Conservation (phyloP, 2,888 invertebrate genomes). For the Plagiodera versicolora region DNA sequence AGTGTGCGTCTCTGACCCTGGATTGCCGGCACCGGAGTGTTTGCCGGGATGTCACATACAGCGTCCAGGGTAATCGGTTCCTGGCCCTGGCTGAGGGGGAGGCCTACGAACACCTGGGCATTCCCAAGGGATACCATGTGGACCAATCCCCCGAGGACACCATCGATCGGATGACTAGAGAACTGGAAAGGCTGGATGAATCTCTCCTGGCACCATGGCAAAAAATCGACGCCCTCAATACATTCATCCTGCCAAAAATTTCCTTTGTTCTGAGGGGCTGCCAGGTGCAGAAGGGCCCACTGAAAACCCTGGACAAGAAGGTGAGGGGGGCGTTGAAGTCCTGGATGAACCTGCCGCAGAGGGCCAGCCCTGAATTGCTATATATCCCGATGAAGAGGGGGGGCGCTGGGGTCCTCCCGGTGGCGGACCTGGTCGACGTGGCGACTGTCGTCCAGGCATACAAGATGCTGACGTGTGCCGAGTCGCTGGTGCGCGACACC, state of each 20-base stretch:
- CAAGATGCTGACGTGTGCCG: too few relatives aligned
- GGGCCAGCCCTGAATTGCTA: conserved; percentile 41
- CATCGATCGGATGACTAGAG: conserved; percentile 27
- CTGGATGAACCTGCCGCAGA: conserved; percentile 43
- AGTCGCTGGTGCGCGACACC: too few relatives aligned
- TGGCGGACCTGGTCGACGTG: conserved; percentile 39
- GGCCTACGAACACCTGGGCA: conserved; percentile 42
- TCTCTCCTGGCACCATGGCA: conserved; percentile 34
- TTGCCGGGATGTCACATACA: too few relatives aligned
- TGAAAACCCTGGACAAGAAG: conserved; percentile 34
- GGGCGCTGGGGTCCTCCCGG: conserved; percentile 41
- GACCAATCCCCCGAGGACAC: conserved; percentile 30
- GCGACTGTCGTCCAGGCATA: conserved; percentile 34
- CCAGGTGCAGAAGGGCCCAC: conserved; percentile 32
- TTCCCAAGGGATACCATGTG: conserved; percentile 41
- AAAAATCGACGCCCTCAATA: conserved; percentile 31
- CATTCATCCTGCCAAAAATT: conserved; percentile 27
- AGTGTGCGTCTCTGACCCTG: too few relatives aligned
- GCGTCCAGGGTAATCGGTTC: too few relatives aligned
- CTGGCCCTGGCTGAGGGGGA: too few relatives aligned
- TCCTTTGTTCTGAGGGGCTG: conserved; percentile 41
- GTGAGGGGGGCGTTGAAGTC: conserved; percentile 33
- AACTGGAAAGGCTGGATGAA: conserved; percentile 24
- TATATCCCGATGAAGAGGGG: conserved; percentile 34
- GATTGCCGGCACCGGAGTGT: too few relatives aligned